Base-by-base conservation (phyloP, 2,797 vertebrate genomes). In the Myotis planiceps region DNA sequence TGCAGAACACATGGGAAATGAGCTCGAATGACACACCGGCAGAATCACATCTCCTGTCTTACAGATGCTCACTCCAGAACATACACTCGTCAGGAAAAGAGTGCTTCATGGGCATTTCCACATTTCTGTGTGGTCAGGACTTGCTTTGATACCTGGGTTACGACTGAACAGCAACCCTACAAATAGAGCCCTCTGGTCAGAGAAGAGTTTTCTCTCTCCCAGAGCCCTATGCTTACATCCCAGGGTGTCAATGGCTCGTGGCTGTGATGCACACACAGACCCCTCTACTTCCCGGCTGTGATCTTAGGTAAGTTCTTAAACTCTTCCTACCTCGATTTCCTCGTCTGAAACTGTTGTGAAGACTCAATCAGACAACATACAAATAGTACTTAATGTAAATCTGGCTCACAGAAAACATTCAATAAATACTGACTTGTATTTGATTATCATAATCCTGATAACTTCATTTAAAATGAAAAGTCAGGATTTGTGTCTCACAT, bases 401-500 rank as follows among this genome's bases (percentile, higher is more conserved):
- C 42, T 80, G 49, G n/a, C 9, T 75, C 71, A 84, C n/a, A 89
- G 25, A 80, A 94, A 71, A 14, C 21, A 68, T n/a, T 72, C 7
- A 51, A 13, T 34, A 79, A 93, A 53, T 32, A 74, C 2, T 29
- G 29, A 14, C 47, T 72, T 45, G 0, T n/a, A 65, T 63, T 45
- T 49, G 37, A 76, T 63, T 45, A 74, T 37, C 65, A 72, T 49
- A 74, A 92, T 87, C 47, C 32, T 63, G 8, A 71, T 80, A 75
- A 71, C 3, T 68, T 81, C 72, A 60, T 55, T 88, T 88, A 72
- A 85, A 87, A 86, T 78, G 53, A 78, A 94, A 89, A 37, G 47
- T 51, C 3, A 27, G 32, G 23, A 47, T 47, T 72, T 34, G 27
- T 32, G 12, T 39, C 85, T 76, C 76, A 19, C 27, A 74, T 45